Conservation (phyloP, 2,113 vertebrate species). For the Vidua chalybeata region DNA sequence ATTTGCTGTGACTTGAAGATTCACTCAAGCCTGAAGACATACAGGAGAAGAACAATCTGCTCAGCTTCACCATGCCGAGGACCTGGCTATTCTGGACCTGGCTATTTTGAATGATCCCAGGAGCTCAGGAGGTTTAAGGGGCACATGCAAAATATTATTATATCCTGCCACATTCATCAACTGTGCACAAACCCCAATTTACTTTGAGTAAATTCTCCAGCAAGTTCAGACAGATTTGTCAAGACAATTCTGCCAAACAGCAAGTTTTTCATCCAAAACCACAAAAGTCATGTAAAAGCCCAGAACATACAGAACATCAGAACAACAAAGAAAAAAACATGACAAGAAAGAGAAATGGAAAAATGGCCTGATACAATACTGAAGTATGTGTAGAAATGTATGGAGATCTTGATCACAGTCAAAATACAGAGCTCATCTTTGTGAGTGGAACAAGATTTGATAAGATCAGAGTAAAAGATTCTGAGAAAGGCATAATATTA, state of each 20-base stretch:
- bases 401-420: not conserved
- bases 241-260: not conserved
- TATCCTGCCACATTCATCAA: not conserved
- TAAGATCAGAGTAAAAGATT: not conserved
- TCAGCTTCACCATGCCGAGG: not conserved
- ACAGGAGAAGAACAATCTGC: not conserved
- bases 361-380: not conserved
- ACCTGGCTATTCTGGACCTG: not conserved
- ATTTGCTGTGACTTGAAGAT: not conserved
- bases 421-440: not conserved
- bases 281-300: not conserved
- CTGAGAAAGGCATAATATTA: not conserved
- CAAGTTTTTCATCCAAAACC: not conserved
- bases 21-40: not conserved
- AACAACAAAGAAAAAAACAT: not conserved
- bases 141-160: not conserved
- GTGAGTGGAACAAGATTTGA: not conserved
- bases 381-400: not conserved
- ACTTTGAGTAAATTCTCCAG: not conserved
- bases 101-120: not conserved
- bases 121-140: not conserved
- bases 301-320: not conserved
- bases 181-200: not conserved
- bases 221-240: not conserved
- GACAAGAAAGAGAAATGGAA: not conserved